These are phyloP conservation scores for Orthonyx spaldingii DNA, from an alignment of 2,113 vertebrate genomes.

Conservation along the genomic window DNA sequence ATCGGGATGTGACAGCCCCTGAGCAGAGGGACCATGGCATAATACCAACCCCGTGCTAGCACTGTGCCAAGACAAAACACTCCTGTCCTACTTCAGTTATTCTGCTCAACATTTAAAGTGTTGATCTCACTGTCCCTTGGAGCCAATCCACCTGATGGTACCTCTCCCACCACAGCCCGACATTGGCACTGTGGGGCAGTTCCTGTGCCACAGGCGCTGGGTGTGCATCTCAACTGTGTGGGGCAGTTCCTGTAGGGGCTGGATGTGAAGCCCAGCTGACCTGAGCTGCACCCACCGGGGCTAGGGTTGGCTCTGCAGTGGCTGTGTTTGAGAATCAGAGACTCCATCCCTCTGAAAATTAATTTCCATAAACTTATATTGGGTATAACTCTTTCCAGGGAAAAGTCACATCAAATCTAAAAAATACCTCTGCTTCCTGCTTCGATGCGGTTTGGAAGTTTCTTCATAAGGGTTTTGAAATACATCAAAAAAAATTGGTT, in stretches of 20 bases:
- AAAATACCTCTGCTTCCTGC: conserved; percentile 88
- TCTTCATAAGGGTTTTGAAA: conserved; percentile 91
- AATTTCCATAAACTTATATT: neutral
- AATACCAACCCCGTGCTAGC: rapidly evolving
- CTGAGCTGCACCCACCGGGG: rapidly evolving
- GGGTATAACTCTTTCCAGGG: neutral
- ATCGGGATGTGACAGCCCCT: rapidly evolving
- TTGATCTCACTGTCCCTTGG: rapidly evolving
- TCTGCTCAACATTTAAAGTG: rapidly evolving
- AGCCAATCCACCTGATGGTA: rapidly evolving
- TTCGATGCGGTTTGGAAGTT: conserved; percentile 80
- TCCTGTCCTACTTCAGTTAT: neutral
- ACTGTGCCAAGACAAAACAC: neutral
- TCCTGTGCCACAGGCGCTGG: neutral
- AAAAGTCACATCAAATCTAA: neutral
- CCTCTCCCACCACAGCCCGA: neutral
- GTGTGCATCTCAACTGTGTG: no score
- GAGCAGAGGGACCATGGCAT: neutral
- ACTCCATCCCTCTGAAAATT: neutral
- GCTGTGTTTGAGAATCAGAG: neutral
- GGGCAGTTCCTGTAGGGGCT: neutral
- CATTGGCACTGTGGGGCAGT: rapidly evolving
- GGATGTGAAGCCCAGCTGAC: neutral
- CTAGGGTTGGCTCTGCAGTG: neutral
- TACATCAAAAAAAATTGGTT: conserved; percentile 95